Percentiles rank a stretch among this genome's conserved stretches.
Evolutionary conservation across 2,113 vertebrate species (phyloP).

Genomic region (Muntiacus reevesi): DNA sequence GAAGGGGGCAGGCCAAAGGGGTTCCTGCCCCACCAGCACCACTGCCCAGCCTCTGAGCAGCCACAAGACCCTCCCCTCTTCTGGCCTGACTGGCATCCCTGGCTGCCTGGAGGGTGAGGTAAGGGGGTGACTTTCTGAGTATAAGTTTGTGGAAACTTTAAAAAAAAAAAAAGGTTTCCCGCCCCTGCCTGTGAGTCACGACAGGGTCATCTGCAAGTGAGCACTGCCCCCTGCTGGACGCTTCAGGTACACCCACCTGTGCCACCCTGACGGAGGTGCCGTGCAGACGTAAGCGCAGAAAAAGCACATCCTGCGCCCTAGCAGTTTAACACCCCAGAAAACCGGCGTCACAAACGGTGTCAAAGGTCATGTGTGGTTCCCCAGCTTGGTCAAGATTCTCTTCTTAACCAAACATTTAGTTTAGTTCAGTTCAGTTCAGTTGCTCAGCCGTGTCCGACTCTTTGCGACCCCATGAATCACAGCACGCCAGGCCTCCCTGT

Average conservation of each 20-base stretch:
- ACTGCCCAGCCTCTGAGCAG: neutral
- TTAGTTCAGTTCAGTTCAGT: neutral
- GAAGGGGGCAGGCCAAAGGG: neutral
- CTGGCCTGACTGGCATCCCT: neutral
- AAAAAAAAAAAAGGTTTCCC: neutral
- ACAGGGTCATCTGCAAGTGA: neutral
- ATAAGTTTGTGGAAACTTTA: slow-evolving; percentile 32
- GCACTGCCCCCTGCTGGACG: slow-evolving; percentile 75
- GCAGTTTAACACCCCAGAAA: neutral
- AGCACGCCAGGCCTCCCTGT: neutral
- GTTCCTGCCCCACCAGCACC: neutral
- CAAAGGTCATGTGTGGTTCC: neutral
- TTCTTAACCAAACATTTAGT: neutral
- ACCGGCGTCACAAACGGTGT: neutral
- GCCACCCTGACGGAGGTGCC: accelerated
- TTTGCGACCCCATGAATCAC: neutral
- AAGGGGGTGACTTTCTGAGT: neutral
- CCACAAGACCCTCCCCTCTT: neutral
- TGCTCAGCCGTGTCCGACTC: accelerated
- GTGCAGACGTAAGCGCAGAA: neutral
- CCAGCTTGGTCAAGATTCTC: neutral
- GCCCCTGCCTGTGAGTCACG: neutral
- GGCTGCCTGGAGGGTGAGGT: neutral
- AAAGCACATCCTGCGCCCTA: neutral
- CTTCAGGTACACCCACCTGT: neutral